phyloP scores from a whole-genome alignment of 2,888 invertebrate species.

The Nebria salina region DNA sequence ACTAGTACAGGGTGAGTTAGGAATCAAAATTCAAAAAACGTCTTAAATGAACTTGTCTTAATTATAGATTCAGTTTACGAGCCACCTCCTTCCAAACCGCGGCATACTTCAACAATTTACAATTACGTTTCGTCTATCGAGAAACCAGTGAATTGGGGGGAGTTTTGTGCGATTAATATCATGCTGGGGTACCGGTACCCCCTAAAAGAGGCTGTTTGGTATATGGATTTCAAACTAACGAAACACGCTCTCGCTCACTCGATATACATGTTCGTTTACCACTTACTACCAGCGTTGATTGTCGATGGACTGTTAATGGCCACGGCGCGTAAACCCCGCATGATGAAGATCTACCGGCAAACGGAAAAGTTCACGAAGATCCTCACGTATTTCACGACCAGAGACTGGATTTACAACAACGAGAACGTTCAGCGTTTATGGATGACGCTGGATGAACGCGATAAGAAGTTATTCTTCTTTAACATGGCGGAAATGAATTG shows the following conservation, averaged over 20 bases:
- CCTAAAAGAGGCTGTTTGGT: constrained; percentile 66
- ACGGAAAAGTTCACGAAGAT: constrained; percentile 81
- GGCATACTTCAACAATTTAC: constrained; percentile 66
- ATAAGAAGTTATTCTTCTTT: constrained; percentile 74
- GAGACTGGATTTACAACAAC: constrained; percentile 78
- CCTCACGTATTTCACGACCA: constrained; percentile 77
- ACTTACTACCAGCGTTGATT: constrained; percentile 76
- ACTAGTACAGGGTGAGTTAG: no score
- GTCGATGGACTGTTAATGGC: constrained; percentile 71
- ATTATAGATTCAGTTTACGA: not conserved
- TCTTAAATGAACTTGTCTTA: not conserved
- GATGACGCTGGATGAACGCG: constrained; percentile 64
- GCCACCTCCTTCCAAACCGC: not conserved
- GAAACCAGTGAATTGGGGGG: constrained; percentile 80
- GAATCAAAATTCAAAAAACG: no score
- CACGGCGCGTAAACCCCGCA: constrained; percentile 77
- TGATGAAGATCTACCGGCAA: constrained; percentile 81
- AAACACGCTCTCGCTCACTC: constrained; percentile 65
- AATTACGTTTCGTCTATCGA: constrained; percentile 82
- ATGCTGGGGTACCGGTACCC: constrained; percentile 64
- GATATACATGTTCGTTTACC: constrained; percentile 72
- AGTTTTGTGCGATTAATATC: constrained; percentile 67
- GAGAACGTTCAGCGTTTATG: constrained; percentile 71
- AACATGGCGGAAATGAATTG: constrained; percentile 77
- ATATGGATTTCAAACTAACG: constrained; percentile 67